Evolutionary conservation across 1,140 invertebrate species (phyloP).

Genomic region (Steinernema khuongi): DNA sequence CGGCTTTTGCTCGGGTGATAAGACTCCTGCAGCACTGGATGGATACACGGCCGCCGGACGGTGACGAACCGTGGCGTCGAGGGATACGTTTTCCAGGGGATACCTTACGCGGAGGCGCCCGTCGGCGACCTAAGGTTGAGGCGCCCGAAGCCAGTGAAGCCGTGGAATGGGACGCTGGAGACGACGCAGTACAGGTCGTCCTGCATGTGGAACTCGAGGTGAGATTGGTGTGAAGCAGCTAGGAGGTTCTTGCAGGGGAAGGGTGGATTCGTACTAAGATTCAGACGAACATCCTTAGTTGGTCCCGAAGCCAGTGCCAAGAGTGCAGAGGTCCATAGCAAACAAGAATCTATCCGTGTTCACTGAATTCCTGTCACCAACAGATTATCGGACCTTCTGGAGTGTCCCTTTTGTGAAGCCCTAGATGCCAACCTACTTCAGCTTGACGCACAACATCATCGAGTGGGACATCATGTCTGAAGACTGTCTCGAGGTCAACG

Average conservation of each 20-base stretch:
- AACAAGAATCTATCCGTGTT: too few species aligned
- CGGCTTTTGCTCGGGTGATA: not conserved
- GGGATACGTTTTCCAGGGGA: not conserved
- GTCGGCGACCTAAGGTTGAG: not conserved
- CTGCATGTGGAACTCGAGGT: slow-evolving; percentile 7
- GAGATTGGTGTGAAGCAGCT: too few species aligned
- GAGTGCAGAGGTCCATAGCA: too few species aligned
- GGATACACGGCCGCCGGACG: not conserved
- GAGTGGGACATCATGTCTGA: not conserved
- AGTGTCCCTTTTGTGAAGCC: too few species aligned
- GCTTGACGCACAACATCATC: not conserved
- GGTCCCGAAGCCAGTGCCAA: too few species aligned
- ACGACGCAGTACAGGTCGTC: not conserved
- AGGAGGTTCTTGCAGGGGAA: too few species aligned
- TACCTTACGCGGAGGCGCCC: not conserved
- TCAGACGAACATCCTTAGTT: too few species aligned
- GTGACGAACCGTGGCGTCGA: slow-evolving; percentile 2
- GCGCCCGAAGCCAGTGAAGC: not conserved
- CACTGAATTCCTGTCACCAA: too few species aligned
- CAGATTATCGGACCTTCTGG: too few species aligned
- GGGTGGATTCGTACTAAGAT: too few species aligned
- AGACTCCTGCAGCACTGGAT: not conserved
- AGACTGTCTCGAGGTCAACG: not conserved
- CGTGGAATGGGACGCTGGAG: not conserved
- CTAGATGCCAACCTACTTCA: too few species aligned